These are phyloP conservation scores for Myotis findleyi DNA, from an alignment of 2,797 vertebrate species.

Conservation along the genomic window DNA sequence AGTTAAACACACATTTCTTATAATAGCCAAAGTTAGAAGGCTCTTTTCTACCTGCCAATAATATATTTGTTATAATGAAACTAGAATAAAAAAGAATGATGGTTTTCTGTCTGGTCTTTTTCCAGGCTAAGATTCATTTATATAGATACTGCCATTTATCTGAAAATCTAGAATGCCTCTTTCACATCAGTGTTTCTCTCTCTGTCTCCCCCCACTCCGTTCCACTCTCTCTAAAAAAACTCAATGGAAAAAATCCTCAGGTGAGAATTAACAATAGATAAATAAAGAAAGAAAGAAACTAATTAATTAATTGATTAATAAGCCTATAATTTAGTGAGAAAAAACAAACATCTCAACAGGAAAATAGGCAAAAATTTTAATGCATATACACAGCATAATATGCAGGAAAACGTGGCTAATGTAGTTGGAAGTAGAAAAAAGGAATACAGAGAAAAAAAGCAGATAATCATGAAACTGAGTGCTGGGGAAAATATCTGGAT, in stretches of 20 bases:
- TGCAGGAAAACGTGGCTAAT: background rate
- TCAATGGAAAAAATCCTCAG: too few species aligned
- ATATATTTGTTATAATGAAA: background rate
- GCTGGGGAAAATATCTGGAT: background rate
- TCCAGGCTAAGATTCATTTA: background rate
- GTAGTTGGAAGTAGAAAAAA: background rate
- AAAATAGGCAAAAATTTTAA: background rate
- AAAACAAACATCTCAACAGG: background rate
- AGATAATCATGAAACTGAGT: background rate
- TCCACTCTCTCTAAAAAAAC: too few species aligned
- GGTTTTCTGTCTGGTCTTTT: background rate
- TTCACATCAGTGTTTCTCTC: too few species aligned
- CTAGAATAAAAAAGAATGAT: background rate
- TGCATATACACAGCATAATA: background rate
- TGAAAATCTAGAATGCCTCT: background rate
- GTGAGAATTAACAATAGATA: too few species aligned
- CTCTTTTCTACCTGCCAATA: background rate
- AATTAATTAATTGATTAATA: background rate
- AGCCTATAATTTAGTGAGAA: background rate
- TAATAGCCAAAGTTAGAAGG: background rate
- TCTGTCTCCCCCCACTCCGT: too few species aligned
- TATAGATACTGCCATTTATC: background rate
- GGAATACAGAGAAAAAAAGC: background rate
- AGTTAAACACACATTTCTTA: constrained; percentile 4
- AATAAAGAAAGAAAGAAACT: too few species aligned